phyloP scores from a whole-genome alignment of 2,113 vertebrate genomes.

The Pipra filicauda region DNA sequence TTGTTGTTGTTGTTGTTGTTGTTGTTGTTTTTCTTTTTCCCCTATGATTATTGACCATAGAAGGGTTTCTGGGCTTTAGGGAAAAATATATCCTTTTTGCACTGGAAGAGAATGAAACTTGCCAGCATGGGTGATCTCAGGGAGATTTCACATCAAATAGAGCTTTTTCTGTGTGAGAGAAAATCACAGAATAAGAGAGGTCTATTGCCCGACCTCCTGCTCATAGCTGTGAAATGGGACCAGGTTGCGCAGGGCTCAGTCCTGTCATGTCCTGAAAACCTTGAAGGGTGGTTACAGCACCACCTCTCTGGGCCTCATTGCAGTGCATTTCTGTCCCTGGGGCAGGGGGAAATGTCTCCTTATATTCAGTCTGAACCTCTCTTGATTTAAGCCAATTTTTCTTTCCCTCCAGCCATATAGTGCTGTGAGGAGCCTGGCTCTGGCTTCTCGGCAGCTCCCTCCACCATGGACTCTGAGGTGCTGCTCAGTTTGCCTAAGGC shows the following conservation, averaged over 20 bases:
- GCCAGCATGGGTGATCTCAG: neutral
- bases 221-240: neutral
- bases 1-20: too few relatives aligned
- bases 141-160: too few relatives aligned
- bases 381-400: neutral
- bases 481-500: neutral
- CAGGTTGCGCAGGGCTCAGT: fast-evolving
- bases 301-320: neutral
- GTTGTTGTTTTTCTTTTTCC: neutral
- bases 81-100: neutral
- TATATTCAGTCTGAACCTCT: neutral
- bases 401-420: neutral
- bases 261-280: neutral
- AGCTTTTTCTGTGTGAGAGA: neutral
- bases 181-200: neutral
- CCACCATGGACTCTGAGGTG: fast-evolving
- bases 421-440: neutral
- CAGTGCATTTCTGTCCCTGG: neutral
- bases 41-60: neutral
- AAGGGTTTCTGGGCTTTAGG: neutral
- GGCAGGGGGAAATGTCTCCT: neutral
- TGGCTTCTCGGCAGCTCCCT: neutral
- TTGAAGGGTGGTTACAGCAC: neutral
- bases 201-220: neutral
- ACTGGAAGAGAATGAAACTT: neutral